These are phyloP conservation scores for Parazoanthus atlanticus DNA, from an alignment of 92 coral and sea anemone genomes.

Conservation along the genomic window DNA sequence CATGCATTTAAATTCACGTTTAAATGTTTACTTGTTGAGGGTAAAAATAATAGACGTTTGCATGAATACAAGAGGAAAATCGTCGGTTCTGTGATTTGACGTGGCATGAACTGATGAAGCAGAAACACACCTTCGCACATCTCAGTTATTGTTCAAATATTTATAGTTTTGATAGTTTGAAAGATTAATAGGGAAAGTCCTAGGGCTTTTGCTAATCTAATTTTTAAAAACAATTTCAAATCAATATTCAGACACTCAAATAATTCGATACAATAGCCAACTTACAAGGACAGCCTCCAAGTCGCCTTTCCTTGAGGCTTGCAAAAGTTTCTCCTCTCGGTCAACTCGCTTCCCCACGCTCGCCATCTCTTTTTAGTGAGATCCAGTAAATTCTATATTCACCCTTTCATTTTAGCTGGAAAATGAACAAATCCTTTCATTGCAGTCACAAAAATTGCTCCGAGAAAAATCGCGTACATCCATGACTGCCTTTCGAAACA, in stretches of 20 bases:
- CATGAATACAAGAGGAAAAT: neutral
- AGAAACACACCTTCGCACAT: constrained; percentile 9
- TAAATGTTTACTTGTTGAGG: neutral
- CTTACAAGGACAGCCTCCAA: constrained; percentile 81
- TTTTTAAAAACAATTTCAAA: constrained; percentile 1
- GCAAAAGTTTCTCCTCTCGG: constrained; percentile 87
- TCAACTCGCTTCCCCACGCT: constrained; percentile 67
- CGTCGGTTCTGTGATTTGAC: constrained; percentile 18
- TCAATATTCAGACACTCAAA: neutral
- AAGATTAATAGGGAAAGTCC: neutral
- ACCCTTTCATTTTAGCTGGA: constrained; percentile 51
- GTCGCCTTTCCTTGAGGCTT: constrained; percentile 91
- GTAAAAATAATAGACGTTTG: neutral
- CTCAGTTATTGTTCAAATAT: neutral
- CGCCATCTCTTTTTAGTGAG: constrained; percentile 14
- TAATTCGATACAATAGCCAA: constrained; percentile 31
- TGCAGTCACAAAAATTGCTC: neutral
- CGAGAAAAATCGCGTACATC: neutral
- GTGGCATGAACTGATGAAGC: constrained; percentile 28
- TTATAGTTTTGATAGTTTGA: neutral
- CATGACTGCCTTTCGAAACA: constrained; percentile 1
- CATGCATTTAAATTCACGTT: neutral
- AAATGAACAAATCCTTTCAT: neutral
- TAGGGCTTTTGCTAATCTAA: neutral
- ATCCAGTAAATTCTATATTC: constrained; percentile 16